phyloP scores from a whole-genome alignment of 1,140 invertebrate genomes.

The Drosophila rhopaloa region DNA sequence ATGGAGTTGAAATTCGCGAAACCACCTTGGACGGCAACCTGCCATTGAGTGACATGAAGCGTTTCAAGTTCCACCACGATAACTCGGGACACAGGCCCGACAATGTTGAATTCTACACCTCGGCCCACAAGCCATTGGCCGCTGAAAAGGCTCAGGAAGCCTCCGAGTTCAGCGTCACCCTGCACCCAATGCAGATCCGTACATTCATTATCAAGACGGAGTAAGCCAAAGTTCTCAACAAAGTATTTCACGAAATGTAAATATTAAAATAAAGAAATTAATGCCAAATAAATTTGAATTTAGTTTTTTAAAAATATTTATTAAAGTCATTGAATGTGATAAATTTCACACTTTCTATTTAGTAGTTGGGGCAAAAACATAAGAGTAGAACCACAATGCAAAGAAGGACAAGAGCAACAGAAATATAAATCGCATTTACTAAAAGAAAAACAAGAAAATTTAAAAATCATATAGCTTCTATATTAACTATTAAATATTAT shows the following conservation, averaged over 20 bases:
- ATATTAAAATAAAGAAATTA: conserved; percentile 21
- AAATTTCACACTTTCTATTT: too few species aligned
- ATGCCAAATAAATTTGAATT: neutral
- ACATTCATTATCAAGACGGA: conserved; percentile 65
- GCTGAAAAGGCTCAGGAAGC: conserved; percentile 49
- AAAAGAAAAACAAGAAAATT: too few species aligned
- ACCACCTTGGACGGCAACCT: conserved; percentile 76
- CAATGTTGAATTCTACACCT: conserved; percentile 25
- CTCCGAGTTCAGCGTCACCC: conserved; percentile 65
- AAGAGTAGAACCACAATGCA: too few species aligned
- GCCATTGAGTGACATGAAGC: conserved; percentile 55
- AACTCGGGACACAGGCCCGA: conserved; percentile 32
- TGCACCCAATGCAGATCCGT: conserved; percentile 78
- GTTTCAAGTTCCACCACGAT: conserved; percentile 73
- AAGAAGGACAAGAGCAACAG: too few species aligned
- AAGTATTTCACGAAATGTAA: conserved; percentile 21
- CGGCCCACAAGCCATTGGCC: conserved; percentile 37
- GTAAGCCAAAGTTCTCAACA: conserved; percentile 7
- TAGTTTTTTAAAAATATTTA: too few species aligned
- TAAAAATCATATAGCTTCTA: too few species aligned
- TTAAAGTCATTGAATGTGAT: too few species aligned
- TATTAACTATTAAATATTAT: too few species aligned
- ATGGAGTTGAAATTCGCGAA: conserved; percentile 61
- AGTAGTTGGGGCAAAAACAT: too few species aligned
- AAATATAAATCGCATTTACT: too few species aligned